Evolutionary conservation across 2,113 vertebrate genomes (phyloP).

Genomic region (Sialia sialis): DNA sequence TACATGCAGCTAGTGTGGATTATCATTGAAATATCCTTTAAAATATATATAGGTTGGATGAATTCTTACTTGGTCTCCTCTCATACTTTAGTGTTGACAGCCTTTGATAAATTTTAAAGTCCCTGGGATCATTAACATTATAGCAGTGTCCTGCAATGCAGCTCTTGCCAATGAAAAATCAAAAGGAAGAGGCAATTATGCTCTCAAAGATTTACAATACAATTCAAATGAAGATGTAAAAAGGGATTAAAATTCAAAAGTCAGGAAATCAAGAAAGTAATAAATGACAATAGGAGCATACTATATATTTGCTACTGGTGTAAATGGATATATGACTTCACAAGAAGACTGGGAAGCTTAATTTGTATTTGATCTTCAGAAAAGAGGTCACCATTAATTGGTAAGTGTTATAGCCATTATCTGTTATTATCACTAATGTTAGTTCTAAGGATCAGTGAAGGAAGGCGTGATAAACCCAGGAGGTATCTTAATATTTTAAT

Average conservation of each 20-base stretch:
- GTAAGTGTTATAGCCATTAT: not conserved
- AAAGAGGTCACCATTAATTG: not conserved
- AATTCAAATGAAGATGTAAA: slow-evolving; percentile 1
- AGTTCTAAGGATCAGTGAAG: not conserved
- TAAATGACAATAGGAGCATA: not conserved
- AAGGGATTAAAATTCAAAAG: not conserved
- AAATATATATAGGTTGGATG: not conserved
- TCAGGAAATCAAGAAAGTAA: not conserved
- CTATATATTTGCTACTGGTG: not conserved
- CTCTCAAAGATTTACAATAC: not conserved
- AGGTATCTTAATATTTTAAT: not conserved
- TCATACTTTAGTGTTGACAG: not conserved
- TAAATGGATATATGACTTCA: not conserved
- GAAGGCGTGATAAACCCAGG: not conserved
- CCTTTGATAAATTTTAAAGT: not conserved
- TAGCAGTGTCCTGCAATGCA: not conserved
- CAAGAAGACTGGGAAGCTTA: not conserved
- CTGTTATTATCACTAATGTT: not conserved
- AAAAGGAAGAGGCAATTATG: not conserved
- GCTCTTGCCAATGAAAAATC: not conserved
- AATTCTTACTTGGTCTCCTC: not conserved
- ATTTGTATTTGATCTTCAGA: not conserved
- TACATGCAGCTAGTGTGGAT: not conserved
- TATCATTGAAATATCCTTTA: not conserved
- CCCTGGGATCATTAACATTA: not conserved